Evolutionary conservation across 2,113 vertebrate genomes (phyloP).

Genomic region (Anarhynchus alexandrinus): DNA sequence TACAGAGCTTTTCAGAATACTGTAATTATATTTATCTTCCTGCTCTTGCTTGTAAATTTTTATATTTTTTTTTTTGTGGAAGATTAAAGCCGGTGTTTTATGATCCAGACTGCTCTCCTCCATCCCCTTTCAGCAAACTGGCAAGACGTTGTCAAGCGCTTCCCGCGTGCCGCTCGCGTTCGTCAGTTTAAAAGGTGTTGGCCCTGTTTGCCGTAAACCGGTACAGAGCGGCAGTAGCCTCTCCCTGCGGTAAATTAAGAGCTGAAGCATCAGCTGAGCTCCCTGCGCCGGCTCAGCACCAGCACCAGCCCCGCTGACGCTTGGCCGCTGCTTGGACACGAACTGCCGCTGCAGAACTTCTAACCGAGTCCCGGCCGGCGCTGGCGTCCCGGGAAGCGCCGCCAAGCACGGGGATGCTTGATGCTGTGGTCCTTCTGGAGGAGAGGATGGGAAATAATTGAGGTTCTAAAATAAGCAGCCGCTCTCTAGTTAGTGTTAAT

Average conservation of each 20-base stretch:
- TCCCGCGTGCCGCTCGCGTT: background rate
- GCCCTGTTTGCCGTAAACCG: background rate
- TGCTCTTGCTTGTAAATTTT: background rate
- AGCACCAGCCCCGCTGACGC: rapidly evolving
- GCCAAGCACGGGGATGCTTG: rapidly evolving
- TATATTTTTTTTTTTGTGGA: background rate
- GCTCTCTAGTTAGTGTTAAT: background rate
- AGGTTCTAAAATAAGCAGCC: conserved; percentile 44
- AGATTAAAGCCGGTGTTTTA: background rate
- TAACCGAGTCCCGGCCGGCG: rapidly evolving
- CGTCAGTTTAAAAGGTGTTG: conserved; percentile 20
- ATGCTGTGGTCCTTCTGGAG: conserved; percentile 1
- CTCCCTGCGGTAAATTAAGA: background rate
- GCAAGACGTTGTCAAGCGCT: background rate
- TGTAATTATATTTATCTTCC: conserved; percentile 40
- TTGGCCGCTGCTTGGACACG: background rate
- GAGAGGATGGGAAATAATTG: conserved; percentile 26
- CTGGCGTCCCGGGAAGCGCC: background rate
- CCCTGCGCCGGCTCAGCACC: background rate
- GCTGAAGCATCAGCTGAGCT: background rate
- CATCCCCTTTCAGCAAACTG: background rate
- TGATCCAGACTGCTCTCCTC: background rate
- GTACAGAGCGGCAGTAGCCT: background rate
- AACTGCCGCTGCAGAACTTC: background rate
- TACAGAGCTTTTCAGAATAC: background rate